These are phyloP conservation scores for Balearica regulorum DNA, from an alignment of 2,797 vertebrate species.

Conservation along the genomic window DNA sequence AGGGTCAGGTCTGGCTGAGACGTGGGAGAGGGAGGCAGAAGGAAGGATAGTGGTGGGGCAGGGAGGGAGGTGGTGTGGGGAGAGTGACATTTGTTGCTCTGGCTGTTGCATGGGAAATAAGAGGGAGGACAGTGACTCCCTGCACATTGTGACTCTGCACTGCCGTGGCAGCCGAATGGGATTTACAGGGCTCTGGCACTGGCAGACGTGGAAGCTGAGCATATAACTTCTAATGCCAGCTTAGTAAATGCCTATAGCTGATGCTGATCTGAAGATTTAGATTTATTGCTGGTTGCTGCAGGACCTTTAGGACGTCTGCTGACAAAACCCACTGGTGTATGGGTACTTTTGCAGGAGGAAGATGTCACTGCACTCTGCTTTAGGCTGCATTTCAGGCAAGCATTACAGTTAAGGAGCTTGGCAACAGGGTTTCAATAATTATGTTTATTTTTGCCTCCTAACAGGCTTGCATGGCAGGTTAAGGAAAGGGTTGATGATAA, in stretches of 20 bases:
- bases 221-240: neutral
- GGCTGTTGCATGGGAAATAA: neutral
- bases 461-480: neutral
- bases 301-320: neutral
- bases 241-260: neutral
- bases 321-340: neutral
- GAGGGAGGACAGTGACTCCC: neutral
- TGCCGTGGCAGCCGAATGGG: neutral
- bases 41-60: neutral
- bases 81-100: neutral
- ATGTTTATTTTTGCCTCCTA: neutral
- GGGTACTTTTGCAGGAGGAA: neutral
- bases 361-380: neutral
- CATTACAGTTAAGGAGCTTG: neutral
- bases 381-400: neutral
- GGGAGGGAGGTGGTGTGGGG: neutral
- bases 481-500: neutral
- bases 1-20: neutral
- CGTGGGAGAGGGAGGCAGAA: neutral
- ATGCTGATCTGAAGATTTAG: neutral
- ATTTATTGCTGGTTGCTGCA: neutral
- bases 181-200: neutral
- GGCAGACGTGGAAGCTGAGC: neutral
- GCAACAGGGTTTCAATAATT: neutral
- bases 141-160: neutral